These are phyloP conservation scores for Teleogryllus oceanicus DNA, from an alignment of 2,888 invertebrate genomes.

Conservation along the genomic window DNA sequence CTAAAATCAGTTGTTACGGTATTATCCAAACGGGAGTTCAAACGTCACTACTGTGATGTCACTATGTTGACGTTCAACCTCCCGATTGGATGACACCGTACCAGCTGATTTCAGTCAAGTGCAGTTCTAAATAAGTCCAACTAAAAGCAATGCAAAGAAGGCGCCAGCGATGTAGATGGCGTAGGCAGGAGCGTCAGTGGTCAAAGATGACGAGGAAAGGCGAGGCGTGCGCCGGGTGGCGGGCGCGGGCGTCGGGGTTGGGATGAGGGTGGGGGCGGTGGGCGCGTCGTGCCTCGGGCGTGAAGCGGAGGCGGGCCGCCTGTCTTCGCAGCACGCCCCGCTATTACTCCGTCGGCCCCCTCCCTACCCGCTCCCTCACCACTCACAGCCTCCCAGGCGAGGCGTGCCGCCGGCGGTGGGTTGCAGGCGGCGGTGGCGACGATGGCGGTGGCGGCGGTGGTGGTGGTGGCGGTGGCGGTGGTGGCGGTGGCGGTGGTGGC, in stretches of 20 bases:
- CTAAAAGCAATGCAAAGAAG: too few relatives aligned
- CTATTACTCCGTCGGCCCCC: not conserved
- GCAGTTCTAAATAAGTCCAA: too few relatives aligned
- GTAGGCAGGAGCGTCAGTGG: not conserved
- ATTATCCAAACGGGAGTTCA: too few relatives aligned
- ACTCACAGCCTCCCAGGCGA: not conserved
- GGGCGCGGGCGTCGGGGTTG: not conserved
- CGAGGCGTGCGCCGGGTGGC: not conserved
- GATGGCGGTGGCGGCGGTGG: too few relatives aligned
- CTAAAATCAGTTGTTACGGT: too few relatives aligned
- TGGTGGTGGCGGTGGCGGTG: too few relatives aligned
- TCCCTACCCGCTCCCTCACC: not conserved
- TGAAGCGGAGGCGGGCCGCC: conserved; percentile 8
- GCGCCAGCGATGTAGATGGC: not conserved
- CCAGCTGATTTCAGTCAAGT: too few relatives aligned
- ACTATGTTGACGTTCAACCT: too few relatives aligned
- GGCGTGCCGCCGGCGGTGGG: not conserved
- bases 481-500: too few relatives aligned
- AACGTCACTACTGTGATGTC: too few relatives aligned
- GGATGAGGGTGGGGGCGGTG: not conserved
- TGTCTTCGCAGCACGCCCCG: not conserved
- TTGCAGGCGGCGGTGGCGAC: too few relatives aligned
- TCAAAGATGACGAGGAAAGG: not conserved
- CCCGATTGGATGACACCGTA: too few relatives aligned
- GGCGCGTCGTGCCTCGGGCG: not conserved